These are phyloP conservation scores for Eulacestoma nigropectus DNA, from an alignment of 2,113 vertebrate species.

Conservation along the genomic window DNA sequence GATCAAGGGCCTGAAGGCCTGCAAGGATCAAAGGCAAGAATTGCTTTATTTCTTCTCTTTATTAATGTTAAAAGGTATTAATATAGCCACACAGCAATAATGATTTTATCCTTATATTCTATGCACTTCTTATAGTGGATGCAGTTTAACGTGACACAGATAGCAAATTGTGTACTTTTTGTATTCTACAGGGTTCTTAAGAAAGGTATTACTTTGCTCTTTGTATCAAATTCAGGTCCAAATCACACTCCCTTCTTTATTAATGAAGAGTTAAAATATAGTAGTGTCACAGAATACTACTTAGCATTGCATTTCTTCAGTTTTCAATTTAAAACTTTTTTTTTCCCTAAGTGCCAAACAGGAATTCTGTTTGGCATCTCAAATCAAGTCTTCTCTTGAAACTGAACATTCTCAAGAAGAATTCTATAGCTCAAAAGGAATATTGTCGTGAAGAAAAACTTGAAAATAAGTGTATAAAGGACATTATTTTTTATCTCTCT, in stretches of 20 bases:
- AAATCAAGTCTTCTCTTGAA: not conserved
- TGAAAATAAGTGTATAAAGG: not conserved
- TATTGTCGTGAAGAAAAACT: not conserved
- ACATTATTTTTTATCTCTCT: not conserved
- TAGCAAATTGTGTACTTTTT: not conserved
- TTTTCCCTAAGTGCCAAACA: not conserved
- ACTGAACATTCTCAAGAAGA: not conserved
- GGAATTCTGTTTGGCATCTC: not conserved
- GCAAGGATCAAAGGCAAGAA: constrained; percentile 81
- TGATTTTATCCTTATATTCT: not conserved
- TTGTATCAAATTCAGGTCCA: not conserved
- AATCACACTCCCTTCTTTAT: not conserved
- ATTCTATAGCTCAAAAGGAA: not conserved
- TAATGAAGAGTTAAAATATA: not conserved
- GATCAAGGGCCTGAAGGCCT: constrained; percentile 83
- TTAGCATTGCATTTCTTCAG: not conserved
- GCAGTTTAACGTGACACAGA: not conserved
- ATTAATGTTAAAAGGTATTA: not conserved
- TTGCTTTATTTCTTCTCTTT: not conserved
- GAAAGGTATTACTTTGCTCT: not conserved
- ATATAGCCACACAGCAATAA: not conserved
- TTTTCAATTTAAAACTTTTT: not conserved
- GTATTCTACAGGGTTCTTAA: not conserved
- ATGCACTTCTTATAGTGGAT: not conserved
- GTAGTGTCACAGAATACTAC: not conserved